These are phyloP conservation scores for Rhopilema esculentum DNA, from an alignment of 30 jellyfish, hydroid and myxozoan genomes.

Conservation along the genomic window DNA sequence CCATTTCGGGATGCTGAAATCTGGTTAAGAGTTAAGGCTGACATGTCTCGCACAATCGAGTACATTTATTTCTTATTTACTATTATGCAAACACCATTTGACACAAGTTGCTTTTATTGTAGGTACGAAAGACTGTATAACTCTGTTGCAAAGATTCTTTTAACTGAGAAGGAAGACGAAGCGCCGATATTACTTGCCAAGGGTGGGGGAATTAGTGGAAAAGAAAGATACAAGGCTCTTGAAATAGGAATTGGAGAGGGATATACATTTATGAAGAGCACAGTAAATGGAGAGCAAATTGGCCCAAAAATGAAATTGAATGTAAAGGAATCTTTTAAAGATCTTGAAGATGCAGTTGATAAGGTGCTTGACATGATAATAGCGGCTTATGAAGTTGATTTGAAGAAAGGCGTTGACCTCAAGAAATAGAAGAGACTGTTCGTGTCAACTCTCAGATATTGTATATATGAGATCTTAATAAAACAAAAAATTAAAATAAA, in stretches of 20 bases:
- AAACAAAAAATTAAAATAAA: too few relatives aligned
- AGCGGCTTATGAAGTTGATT: conserved; percentile 19
- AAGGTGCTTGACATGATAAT: conserved; percentile 30
- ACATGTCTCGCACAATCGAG: neutral
- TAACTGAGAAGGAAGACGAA: conserved; percentile 28
- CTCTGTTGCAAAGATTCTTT: conserved; percentile 53
- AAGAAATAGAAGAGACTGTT: too few relatives aligned
- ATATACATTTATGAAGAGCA: conserved; percentile 32
- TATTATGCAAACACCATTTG: neutral
- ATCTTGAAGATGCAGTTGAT: conserved; percentile 30
- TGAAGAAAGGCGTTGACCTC: conserved; percentile 27
- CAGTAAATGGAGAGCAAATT: conserved; percentile 11
- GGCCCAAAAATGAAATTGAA: conserved; percentile 9
- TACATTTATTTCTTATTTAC: neutral
- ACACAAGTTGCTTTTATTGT: too few relatives aligned
- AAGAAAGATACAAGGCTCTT: conserved; percentile 12
- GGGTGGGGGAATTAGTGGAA: conserved; percentile 29
- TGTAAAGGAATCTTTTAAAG: conserved; percentile 14
- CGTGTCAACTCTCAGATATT: too few relatives aligned
- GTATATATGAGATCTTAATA: too few relatives aligned
- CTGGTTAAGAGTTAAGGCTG: too few relatives aligned
- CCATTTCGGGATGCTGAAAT: neutral
- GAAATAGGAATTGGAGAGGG: conserved; percentile 53
- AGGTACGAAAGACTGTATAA: conserved; percentile 64
- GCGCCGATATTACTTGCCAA: conserved; percentile 34